Base-by-base conservation (phyloP, 1,140 invertebrate genomes). In the Pogonomyrmex barbatus region DNA sequence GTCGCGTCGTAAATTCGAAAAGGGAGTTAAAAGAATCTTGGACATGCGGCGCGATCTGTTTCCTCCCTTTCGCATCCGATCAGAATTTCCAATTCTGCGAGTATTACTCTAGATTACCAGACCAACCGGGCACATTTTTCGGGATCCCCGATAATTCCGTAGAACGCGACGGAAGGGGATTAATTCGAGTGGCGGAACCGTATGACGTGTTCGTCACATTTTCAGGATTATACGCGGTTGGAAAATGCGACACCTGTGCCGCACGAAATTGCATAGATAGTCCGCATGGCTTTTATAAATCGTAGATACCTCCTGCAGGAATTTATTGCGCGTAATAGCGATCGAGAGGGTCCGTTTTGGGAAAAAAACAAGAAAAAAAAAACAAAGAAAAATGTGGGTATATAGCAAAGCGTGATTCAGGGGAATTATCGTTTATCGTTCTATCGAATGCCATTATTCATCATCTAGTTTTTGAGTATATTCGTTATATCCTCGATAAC, bases 161-260 rank as follows among this genome's bases (percentile, higher is more conserved):
- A 54, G 67, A 78, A 71, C 58, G 52, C 24, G 68, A 50, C 33
- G 85, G 68, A 88, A 88, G 52, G 84, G 86, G 90, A 91, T 92
- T 91, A 91, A 91, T 90, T 90, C 87, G 79, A 90, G 83, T 47
- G 86, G 63, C 85, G 85, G 85, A 73, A 85, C 88, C 62, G 83
- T 90, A 89, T 88, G 87, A 91, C 73, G 85, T 71, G 77, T 82
- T 77, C 88, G 85, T 91, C 87, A 77, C 90, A 88, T 90, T 90
- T 82, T 76, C 65, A 75, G 24, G 42, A 76, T 52, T 67, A 60
- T 68, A 79, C 52, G 52, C 60, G 36, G 17, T 33, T 42, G 63
- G 65, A 88, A 86, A 86, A 88, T 50, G 70, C 62, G 52, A 33
- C 87, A 87, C 45, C 84, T 83, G 90, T 52, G 81, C 86, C 83